Base-by-base conservation (phyloP, 23 tunicate genomes). In the Ascidia mentula region DNA sequence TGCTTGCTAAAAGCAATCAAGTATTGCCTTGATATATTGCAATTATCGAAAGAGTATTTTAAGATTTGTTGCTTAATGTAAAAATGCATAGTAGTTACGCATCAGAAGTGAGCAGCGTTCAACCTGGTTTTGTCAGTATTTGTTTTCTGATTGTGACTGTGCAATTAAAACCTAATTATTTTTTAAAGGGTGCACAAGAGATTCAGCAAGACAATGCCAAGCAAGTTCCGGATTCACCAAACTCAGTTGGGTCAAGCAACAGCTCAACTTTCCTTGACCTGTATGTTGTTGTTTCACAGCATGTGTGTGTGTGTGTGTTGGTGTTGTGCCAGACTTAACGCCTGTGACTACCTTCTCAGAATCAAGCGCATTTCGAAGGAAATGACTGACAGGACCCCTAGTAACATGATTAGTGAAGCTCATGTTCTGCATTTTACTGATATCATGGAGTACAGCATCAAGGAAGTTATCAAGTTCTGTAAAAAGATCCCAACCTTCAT, bases 381-480 rank as follows among this genome's bases (percentile, higher is more conserved):
- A 37, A 77, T 91, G 6, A 89, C 78, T 3, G 89, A 89, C 31
- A 80, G 87, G 2, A 89, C 97, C 18, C 97, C 97, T 46, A 89
- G 97, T 36, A 84, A 85, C 69, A 86, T 86, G 90, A 85, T 81
- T 33, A 77, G 32, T 31, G 60, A 36, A 69, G 87, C 81, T 33
- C 98, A 93, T 73, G 86, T 93, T 42, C 80, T 72, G 45, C 98
- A 93, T 75, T 93, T 93, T 80, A 89, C 98, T 22, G 98, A 87
- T 37, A 93, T 93, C 72, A 93, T 93, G 98, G 98, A 93, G 45
- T 93, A 80, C 72, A 88, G 87, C 75, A 93, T 93, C 40, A 93
- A 88, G 72, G 87, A 93, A 76, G 86, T 93, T 45, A 84, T 93
- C 0, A 93, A 93, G 59, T 93, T 93, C 70, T 93, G 98, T 81